Percentiles rank a stretch among this genome's conserved stretches.
Evolutionary conservation across 2,113 vertebrate species (phyloP).

Genomic region (Globicephala melas): DNA sequence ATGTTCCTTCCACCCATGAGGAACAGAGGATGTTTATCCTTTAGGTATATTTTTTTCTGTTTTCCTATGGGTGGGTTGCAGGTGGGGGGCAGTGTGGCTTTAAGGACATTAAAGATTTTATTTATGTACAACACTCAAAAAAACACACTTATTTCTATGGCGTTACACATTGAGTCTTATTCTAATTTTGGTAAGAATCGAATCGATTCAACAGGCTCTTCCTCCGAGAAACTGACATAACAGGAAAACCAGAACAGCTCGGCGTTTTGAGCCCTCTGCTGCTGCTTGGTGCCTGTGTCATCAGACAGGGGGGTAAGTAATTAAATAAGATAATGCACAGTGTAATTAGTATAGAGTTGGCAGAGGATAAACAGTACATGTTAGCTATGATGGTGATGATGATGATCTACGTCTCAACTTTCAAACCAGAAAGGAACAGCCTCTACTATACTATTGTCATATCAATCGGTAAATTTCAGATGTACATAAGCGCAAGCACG

Average conservation of each 20-base stretch:
- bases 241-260: background rate
- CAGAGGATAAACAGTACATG: too few relatives aligned
- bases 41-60: background rate
- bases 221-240: background rate
- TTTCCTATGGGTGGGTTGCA: background rate
- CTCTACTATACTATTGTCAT: fast-evolving
- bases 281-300: background rate
- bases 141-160: background rate
- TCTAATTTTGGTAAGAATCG: background rate
- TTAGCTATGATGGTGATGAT: fast-evolving
- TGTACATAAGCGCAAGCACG: fast-evolving
- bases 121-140: slow-evolving; percentile 21
- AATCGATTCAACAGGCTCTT: background rate
- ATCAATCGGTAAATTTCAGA: background rate
- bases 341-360: fast-evolving
- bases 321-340: fast-evolving
- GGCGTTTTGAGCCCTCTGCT: background rate
- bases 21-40: background rate
- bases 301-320: fast-evolving
- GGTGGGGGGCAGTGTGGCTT: background rate
- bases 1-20: background rate
- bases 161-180: fast-evolving
- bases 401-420: background rate
- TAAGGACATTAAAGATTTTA: slow-evolving; percentile 19
- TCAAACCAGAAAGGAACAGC: background rate